Evolutionary conservation across 1,140 invertebrate species (phyloP), one percentile per base, ranked within the genome.

Genomic region (Diachasma alloeum): DNA sequence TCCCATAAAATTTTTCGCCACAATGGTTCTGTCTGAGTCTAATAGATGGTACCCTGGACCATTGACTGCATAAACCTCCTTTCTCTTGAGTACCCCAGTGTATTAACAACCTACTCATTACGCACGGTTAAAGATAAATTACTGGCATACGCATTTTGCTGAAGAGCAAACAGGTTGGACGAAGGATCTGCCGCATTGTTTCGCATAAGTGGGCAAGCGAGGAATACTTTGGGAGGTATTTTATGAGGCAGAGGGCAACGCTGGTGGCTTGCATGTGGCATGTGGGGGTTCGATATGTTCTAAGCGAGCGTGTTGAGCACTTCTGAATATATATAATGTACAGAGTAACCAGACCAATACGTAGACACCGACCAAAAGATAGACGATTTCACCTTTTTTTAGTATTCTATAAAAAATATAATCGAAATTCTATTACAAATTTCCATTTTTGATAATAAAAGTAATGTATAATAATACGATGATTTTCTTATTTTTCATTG

Each of bases 21-120:
- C 48, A 53, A 53, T 53, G 48, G 48, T 53, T 53, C 6, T 53
- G n/a, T 53, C 48, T 19, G 48, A 9, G 48, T 53, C 48, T 53
- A 53, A 53, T 53, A 53, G 48, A 53, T 53, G 48, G 69, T 37
- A 42, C 11, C 46, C 24, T 22, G 17, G 39, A 15, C 31, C 24
- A 39, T 13, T 26, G 48, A 44, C 24, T 71, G 56, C 48, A 26
- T 56, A 70, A 63, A 63, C 59, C 24, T 31, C 59, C 19, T 63
- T 63, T 63, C 59, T 63, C 24, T 15, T 26, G 19, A 63, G 24
- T 26, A 13, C 26, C 5, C 39, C 15, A 19, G 56, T 68, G 75
- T 22, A 77, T 77, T 77, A 77, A 77, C 75, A 70, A 77, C 75
- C 75, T 77, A 63, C 75, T 77, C 75, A 77, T 77, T 77, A 77